A percentile compares a stretch with the other conserved stretches of the same genome.
Evolutionary conservation across 2,797 vertebrate genomes (phyloP).

Genomic region (Oreochromis mossambicus): DNA sequence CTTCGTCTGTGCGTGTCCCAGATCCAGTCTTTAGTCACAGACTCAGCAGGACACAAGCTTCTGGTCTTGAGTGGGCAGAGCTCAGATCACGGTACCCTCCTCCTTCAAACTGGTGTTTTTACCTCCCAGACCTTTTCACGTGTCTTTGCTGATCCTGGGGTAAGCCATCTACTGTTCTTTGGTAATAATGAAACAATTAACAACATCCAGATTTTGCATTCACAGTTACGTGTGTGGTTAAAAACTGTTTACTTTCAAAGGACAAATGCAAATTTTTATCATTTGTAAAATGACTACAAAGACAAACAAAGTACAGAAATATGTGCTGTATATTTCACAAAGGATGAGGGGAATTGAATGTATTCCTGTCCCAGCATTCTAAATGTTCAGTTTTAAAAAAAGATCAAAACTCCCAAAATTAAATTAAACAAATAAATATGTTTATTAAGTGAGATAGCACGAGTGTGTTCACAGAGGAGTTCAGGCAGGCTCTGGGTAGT

Average conservation of each 20-base stretch:
- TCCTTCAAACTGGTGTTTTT: slow-evolving; percentile 91
- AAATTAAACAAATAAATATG: not conserved
- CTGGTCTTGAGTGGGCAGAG: slow-evolving; percentile 92
- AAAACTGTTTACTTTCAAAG: not conserved
- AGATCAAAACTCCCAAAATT: not conserved
- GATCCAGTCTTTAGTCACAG: slow-evolving; percentile 88
- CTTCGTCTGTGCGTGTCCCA: slow-evolving; percentile 53
- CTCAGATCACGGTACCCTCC: slow-evolving; percentile 90
- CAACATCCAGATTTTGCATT: not conserved
- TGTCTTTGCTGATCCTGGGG: slow-evolving; percentile 86
- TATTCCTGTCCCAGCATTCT: not conserved
- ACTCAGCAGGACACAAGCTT: slow-evolving; percentile 89
- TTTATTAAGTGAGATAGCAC: not conserved
- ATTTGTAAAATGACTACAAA: not conserved
- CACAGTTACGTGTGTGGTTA: not conserved
- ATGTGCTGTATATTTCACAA: not conserved
- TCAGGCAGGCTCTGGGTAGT: not conserved
- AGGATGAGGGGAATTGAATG: not conserved
- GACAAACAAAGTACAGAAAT: not conserved
- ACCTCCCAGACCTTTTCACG: slow-evolving; percentile 83
- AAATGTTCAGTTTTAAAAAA: not conserved
- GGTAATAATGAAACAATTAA: not conserved
- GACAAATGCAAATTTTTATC: not conserved
- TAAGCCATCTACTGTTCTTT: slow-evolving; percentile 53
- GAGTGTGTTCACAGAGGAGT: not conserved